phyloP scores from a whole-genome alignment of 2,113 vertebrate genomes.

The Connochaetes taurinus region DNA sequence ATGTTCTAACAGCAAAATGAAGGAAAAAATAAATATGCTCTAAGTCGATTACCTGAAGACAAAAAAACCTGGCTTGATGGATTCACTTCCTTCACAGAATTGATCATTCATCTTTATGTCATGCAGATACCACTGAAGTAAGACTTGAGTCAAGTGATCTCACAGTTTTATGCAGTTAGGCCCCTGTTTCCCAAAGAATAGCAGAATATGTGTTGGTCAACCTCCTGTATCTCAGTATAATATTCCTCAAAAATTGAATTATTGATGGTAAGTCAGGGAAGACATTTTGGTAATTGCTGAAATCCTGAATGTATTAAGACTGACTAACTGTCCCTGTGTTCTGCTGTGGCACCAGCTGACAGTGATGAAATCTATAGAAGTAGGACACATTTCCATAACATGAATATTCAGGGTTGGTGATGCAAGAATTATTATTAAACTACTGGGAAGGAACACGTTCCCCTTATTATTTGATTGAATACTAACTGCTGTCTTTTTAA shows the following conservation, averaged over 20 bases:
- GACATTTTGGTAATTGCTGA: slow-evolving; percentile 59
- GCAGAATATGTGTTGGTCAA: slow-evolving; percentile 17
- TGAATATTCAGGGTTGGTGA: slow-evolving; percentile 56
- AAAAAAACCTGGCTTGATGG: not conserved
- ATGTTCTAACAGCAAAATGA: not conserved
- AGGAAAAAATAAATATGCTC: not conserved
- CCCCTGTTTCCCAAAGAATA: not conserved
- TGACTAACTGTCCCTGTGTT: slow-evolving; percentile 50
- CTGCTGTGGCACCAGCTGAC: slow-evolving; percentile 43
- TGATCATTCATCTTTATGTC: not conserved
- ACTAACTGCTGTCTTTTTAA: slow-evolving; percentile 58
- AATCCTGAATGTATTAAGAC: slow-evolving; percentile 57
- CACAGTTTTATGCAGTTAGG: not conserved
- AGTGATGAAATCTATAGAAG: slow-evolving; percentile 64
- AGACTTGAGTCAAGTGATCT: slow-evolving; percentile 20
- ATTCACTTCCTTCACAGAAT: not conserved
- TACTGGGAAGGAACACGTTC: slow-evolving; percentile 57
- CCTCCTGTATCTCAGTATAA: slow-evolving; percentile 15
- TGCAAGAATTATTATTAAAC: slow-evolving; percentile 69
- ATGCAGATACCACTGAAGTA: not conserved
- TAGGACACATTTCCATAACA: slow-evolving; percentile 65
- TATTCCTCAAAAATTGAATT: slow-evolving; percentile 62
- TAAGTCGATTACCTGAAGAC: not conserved
- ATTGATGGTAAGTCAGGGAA: slow-evolving; percentile 56
- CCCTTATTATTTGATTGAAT: slow-evolving; percentile 67